Evolutionary conservation across 2,888 invertebrate species (phyloP), one percentile per base, ranked within the genome.

Genomic region (Cantharis lateralis): DNA sequence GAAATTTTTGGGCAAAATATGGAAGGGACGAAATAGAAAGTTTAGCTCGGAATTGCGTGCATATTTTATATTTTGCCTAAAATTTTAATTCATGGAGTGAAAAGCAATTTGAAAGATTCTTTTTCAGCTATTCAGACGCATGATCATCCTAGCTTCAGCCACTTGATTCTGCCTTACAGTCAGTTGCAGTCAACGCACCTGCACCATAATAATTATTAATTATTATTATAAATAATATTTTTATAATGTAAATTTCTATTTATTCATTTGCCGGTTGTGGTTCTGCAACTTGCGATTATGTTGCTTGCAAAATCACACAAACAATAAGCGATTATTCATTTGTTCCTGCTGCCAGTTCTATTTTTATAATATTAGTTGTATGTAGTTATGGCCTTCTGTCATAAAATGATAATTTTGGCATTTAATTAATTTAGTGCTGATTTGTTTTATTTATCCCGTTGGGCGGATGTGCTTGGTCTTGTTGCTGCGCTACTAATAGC

Each of bases 401-500:
- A 70, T 73, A 72, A 74, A 78, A 18, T 66, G 77, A 73, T 74
- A 77, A 72, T 81, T 61, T 78, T 78, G 78, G 78, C 79, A 77
- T 80, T 80, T 80, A 83, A 87, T 87, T 88, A 87, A 88, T 87
- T 87, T 87, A 87, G 87, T 87, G 88, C 88, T 88, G 87, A 85
- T 87, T 86, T 88, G 87, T 88, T 88, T 88, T 88, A 87, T 87
- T 87, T 87, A 84, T 86, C 87, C 86, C 85, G 83, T 86, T 86
- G 86, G 86, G 86, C 86, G 87, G 87, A 87, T 87, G 87, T 86
- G 85, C 88, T 88, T 88, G 88, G 87, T 88, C 86, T 87, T 88
- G 88, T 87, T 85, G 89, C 90, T 88, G 87, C 86, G 86, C 87
- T 88, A 88, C 88, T 88, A 88, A 88, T 88, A 88, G 88, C 88